These are phyloP conservation scores for Drosophila sechellia DNA, from an alignment of 1,140 invertebrate species.

Conservation along the genomic window DNA sequence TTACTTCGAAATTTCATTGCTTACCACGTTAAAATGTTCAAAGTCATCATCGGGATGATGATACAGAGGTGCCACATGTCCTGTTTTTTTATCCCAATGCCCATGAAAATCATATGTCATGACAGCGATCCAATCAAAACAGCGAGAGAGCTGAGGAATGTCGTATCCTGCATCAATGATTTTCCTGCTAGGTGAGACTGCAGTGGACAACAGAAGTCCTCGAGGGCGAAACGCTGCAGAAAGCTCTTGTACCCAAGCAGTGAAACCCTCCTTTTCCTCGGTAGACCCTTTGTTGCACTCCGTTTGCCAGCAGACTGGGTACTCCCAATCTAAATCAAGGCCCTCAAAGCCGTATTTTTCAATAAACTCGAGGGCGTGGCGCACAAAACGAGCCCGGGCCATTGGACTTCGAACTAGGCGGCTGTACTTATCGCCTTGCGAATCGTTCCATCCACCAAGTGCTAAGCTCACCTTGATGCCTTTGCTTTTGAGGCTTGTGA, in stretches of 20 bases:
- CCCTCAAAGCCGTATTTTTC: slow-evolving; percentile 94
- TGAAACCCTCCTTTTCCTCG: slow-evolving; percentile 92
- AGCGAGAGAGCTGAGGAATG: slow-evolving; percentile 89
- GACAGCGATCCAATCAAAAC: slow-evolving; percentile 94
- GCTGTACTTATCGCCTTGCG: slow-evolving; percentile 93
- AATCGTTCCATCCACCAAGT: slow-evolving; percentile 96
- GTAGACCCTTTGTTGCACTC: slow-evolving; percentile 93
- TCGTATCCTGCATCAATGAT: slow-evolving; percentile 95
- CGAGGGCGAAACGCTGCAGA: slow-evolving; percentile 89
- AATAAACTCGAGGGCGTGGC: slow-evolving; percentile 90
- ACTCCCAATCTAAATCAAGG: slow-evolving; percentile 96
- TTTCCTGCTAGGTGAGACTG: slow-evolving; percentile 94
- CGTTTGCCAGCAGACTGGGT: slow-evolving; percentile 89
- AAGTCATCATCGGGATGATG: slow-evolving; percentile 92
- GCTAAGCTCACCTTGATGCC: slow-evolving; percentile 93
- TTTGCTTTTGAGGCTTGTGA: slow-evolving; percentile 90
- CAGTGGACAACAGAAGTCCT: slow-evolving; percentile 91
- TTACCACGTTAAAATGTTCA: slow-evolving; percentile 88
- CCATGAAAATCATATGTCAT: slow-evolving; percentile 97
- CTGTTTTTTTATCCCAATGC: slow-evolving; percentile 95
- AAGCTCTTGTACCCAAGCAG: slow-evolving; percentile 90
- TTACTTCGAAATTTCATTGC: slow-evolving; percentile 11
- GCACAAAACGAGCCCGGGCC: slow-evolving; percentile 89
- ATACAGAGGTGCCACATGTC: slow-evolving; percentile 93
- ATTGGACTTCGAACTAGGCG: slow-evolving; percentile 90